These are phyloP conservation scores for Trichomalopsis sarcophagae DNA, from an alignment of 1,140 invertebrate species.

Conservation along the genomic window DNA sequence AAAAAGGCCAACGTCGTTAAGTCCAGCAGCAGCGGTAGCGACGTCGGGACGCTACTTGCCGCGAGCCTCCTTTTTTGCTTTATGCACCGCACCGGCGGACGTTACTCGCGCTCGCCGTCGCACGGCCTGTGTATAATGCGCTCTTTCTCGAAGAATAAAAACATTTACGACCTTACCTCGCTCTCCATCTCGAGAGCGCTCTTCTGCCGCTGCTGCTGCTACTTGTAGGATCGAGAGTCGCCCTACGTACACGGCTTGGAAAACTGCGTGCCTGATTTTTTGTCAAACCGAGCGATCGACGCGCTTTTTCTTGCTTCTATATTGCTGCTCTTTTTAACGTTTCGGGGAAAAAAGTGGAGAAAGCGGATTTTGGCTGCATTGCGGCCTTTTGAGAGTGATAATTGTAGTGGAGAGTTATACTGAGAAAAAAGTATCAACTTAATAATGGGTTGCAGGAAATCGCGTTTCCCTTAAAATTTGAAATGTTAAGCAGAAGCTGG, in stretches of 20 bases:
- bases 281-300: background rate
- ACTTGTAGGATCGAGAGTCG: background rate
- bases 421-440: too few species aligned
- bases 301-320: background rate
- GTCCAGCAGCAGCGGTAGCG: constrained; percentile 7
- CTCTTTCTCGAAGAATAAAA: constrained; percentile 62
- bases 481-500: too few species aligned
- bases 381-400: background rate
- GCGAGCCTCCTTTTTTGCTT: constrained; percentile 23
- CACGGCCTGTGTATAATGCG: constrained; percentile 21
- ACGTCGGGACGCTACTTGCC: constrained; percentile 16
- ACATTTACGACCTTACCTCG: constrained; percentile 67
- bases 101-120: constrained; percentile 23
- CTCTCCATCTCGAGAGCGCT: constrained; percentile 55
- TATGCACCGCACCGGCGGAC: constrained; percentile 34
- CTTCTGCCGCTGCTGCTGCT: background rate
- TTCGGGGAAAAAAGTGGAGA: background rate
- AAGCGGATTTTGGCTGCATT: background rate
- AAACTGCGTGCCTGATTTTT: background rate
- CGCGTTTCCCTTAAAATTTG: too few species aligned
- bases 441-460: too few species aligned
- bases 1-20: constrained; percentile 45
- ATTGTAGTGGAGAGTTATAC: background rate
- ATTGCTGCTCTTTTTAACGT: background rate
- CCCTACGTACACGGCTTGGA: background rate